Conservation (phyloP, 2,888 invertebrate species). For the Tridacna gigas region DNA sequence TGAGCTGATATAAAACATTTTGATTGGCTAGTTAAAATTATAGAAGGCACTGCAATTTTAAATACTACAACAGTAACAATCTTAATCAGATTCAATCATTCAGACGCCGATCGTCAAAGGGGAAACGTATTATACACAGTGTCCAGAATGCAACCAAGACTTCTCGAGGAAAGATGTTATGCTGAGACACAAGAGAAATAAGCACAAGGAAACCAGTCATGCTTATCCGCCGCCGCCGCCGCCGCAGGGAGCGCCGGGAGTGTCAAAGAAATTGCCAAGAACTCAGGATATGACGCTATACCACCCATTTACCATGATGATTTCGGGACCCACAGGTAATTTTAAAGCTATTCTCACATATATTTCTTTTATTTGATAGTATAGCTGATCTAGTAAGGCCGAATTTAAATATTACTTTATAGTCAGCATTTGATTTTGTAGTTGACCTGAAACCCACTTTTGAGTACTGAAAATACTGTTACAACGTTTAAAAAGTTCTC, state of each 20-base stretch:
- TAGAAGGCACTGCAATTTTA: not conserved
- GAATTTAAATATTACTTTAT: too few relatives aligned
- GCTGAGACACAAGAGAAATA: slow-evolving; percentile 23
- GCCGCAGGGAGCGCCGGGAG: not conserved
- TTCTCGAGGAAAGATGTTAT: slow-evolving; percentile 32
- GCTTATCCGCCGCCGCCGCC: slow-evolving; percentile 19
- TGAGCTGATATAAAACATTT: not conserved
- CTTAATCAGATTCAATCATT: slow-evolving; percentile 28
- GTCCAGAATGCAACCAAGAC: too few relatives aligned
- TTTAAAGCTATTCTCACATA: not conserved
- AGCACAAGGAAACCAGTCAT: slow-evolving; percentile 5
- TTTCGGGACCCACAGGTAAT: slow-evolving; percentile 32
- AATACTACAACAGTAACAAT: not conserved
- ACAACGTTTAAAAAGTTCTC: too few relatives aligned
- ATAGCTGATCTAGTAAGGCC: too few relatives aligned
- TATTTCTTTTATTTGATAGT: too few relatives aligned
- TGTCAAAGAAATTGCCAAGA: not conserved
- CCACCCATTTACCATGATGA: slow-evolving; percentile 40
- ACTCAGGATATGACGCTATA: not conserved
- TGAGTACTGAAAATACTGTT: too few relatives aligned
- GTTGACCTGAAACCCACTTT: too few relatives aligned
- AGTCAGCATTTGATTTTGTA: too few relatives aligned
- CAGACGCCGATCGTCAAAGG: slow-evolving; percentile 4
- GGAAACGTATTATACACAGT: slow-evolving; percentile 31
- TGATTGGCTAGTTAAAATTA: not conserved